Base-by-base conservation (phyloP, 2,797 vertebrate genomes). In the Oryzias sinensis region DNA sequence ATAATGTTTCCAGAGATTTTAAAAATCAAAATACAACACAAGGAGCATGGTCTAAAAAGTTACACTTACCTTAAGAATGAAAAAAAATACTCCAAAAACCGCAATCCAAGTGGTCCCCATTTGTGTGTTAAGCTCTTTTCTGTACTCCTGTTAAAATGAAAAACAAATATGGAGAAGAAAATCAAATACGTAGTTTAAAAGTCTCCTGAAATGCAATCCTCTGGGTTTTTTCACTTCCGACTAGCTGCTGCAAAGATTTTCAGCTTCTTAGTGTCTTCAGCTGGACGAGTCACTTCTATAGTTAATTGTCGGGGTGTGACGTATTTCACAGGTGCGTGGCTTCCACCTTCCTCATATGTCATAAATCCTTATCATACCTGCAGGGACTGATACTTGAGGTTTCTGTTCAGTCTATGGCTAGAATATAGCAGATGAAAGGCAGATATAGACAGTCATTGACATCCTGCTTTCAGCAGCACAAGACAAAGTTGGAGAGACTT, bases 31-130 rank as follows among this genome's bases (percentile, higher is more conserved):
- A 33, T 9, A 33, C 2, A 3, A 33, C 8, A 11, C 8, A 9
- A 33, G 33, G 2, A 11, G 0, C 9, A 33, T 33, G 27, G 29
- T n/a, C 29, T 20, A 33, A 33, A 54, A 14, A 13, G 65, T 24
- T 60, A 77, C 33, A 48, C 80, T 85, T 62, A 91, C 90, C 90
- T 88, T 88, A 16, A 81, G 46, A 42, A 74, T 9, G 44, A 78
- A 50, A 54, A 78, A 2, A 22, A 88, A 70, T 68, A 78, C 8
- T 18, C 58, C 74, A 40, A 59, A 72, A 61, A 66, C 70, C 70
- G 76, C 70, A 52, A 82, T 46, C 24, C 58, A 1, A 50, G 70
- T 56, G 53, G 55, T 46, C 59, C 80, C 84, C 90, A 91, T 90
- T 42, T 56, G 65, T 52, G 63, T 44, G 3, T 1, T 1, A 43